Evolutionary conservation across 2,888 invertebrate species (phyloP), one percentile per base, ranked within the genome.

Genomic region (Coecobrya sp.): DNA sequence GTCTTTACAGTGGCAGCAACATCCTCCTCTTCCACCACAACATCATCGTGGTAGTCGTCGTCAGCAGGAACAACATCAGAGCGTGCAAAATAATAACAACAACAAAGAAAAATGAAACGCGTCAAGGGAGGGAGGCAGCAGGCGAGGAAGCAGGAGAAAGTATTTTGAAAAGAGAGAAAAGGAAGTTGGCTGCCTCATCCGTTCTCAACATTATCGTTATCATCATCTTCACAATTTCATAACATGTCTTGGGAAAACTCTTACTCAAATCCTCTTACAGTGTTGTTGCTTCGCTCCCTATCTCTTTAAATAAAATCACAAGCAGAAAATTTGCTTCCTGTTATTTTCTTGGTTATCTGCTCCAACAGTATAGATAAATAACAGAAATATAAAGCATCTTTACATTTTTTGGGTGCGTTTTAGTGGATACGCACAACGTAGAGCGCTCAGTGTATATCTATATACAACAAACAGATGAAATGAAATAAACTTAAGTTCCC

Each of bases 291-390:
- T 36, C 36, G 0, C 25, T 65, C 11, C 36, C 30, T 30, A 36
- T 36, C 36, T 55, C 19, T 82, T 55, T 82, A 55, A 82, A 82
- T 62, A 82, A 82, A 82, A 82, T 82, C 82, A 82, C 19, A 36
- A 82, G 55, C 82, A 82, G 52, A 82, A 82, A 82, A 82, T 82
- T 82, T 36, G 82, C 42, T 82, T 82, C 82, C 82, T 79, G 25
- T 27, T 22, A 0, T 81, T 52, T 55, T 81, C 55, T 49, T 81
- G 25, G 7, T 52, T 19, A 5, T 79, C 52, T 22, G 49, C 79
- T 49, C 3, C 11, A 19, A 11, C 22, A 11, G 36, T 27, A 65
- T 7, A 25, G n/a, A 49, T 49, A 49, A 49, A 49, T 49, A 10
- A 49, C 13, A 49, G 10, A 36, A 36, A 7, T 36, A 36, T 36